Percentiles rank a stretch among this genome's conserved stretches.
phyloP scores from a whole-genome alignment of 1,140 invertebrate genomes.

The Saccostrea glomerata region DNA sequence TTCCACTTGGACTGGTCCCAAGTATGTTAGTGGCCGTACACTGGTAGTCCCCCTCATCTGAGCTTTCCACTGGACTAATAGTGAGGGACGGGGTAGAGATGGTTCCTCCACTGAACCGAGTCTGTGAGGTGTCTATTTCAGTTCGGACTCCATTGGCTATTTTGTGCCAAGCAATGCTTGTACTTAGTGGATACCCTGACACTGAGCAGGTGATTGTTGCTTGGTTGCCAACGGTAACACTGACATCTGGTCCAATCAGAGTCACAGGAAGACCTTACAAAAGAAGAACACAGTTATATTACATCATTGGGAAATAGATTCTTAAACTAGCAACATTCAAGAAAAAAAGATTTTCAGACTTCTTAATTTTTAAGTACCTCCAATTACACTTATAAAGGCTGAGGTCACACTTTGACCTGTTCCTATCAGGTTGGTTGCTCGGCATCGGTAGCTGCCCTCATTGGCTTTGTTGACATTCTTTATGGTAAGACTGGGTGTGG shows the following conservation, averaged over 20 bases:
- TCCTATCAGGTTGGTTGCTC: constrained; percentile 47
- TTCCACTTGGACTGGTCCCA: constrained; percentile 44
- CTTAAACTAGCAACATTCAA: not conserved
- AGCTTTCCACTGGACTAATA: not conserved
- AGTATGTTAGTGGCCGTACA: constrained; percentile 49
- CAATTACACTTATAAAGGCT: constrained; percentile 42
- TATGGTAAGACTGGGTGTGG: constrained; percentile 41
- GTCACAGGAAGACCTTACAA: constrained; percentile 40
- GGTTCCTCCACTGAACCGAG: constrained; percentile 38
- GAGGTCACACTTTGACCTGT: constrained; percentile 42
- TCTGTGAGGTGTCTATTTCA: not conserved
- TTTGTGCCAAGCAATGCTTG: constrained; percentile 38
- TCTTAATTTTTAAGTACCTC: constrained; percentile 15
- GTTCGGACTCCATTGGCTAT: constrained; percentile 10
- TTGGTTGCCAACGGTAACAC: constrained; percentile 38
- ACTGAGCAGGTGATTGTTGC: constrained; percentile 40
- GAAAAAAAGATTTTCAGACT: not conserved
- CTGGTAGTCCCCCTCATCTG: constrained; percentile 43
- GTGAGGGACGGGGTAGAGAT: constrained; percentile 33
- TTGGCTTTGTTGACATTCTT: constrained; percentile 33
- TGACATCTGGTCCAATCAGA: not conserved
- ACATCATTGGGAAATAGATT: not conserved
- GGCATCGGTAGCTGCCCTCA: constrained; percentile 47
- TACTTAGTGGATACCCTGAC: constrained; percentile 29
- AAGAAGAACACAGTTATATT: not conserved